Conservation (phyloP, 2,113 vertebrate species). For the Phyllopteryx taeniolatus region DNA sequence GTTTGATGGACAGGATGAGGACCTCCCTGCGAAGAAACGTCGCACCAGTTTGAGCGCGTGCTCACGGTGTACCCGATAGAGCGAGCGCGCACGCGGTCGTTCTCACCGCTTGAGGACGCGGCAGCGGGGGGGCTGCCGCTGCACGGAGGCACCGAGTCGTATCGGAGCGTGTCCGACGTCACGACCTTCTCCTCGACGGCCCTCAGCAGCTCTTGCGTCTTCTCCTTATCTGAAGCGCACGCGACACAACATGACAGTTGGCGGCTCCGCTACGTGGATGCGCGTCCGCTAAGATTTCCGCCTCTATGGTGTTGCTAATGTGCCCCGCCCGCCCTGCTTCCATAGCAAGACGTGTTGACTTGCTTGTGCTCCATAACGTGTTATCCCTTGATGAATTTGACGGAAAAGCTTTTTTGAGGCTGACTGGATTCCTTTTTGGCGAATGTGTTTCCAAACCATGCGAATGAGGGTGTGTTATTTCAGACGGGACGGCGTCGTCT, state of each 20-base stretch:
- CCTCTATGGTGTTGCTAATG: too few species aligned
- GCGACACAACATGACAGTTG: conserved; percentile 33
- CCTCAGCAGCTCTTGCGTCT: conserved; percentile 86
- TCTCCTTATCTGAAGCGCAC: conserved; percentile 83
- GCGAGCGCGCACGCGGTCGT: neutral
- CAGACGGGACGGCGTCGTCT: too few species aligned
- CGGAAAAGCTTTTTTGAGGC: too few species aligned
- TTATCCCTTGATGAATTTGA: too few species aligned
- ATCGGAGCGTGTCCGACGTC: conserved; percentile 79
- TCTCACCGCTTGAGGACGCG: conserved; percentile 75
- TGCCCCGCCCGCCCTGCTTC: too few species aligned
- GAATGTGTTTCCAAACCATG: too few species aligned
- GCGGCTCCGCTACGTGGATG: conserved; percentile 13
- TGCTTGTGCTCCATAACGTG: too few species aligned
- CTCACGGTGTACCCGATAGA: neutral
- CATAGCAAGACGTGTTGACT: too few species aligned
- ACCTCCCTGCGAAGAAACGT: conserved; percentile 41
- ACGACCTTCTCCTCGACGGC: conserved; percentile 88
- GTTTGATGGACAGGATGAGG: conserved; percentile 55
- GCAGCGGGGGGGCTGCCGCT: conserved; percentile 77
- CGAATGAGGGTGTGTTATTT: too few species aligned
- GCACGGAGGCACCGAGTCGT: conserved; percentile 72
- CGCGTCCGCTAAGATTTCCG: neutral
- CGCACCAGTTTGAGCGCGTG: neutral
- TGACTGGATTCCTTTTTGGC: too few species aligned